Evolutionary conservation across 2,113 vertebrate genomes (phyloP).

Genomic region (Fulmarus glacialis): DNA sequence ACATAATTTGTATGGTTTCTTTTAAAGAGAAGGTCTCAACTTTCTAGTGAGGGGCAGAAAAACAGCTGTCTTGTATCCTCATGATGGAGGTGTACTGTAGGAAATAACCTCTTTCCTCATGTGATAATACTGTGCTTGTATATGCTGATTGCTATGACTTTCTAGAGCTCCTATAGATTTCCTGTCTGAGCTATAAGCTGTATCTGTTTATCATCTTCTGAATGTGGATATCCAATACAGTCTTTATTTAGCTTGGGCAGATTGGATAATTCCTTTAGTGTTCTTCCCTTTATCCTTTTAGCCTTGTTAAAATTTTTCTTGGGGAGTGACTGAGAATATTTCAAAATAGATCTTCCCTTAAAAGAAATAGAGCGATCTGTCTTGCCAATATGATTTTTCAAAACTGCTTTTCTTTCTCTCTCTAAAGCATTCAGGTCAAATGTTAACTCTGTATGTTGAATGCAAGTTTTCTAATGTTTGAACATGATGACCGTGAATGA

Average conservation of each 20-base stretch:
- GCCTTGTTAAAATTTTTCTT: background rate
- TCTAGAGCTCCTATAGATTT: background rate
- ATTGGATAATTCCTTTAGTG: background rate
- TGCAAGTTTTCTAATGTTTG: conserved; percentile 32
- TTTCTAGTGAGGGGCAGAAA: background rate
- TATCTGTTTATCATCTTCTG: background rate
- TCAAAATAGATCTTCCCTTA: background rate
- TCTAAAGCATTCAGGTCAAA: conserved; percentile 34
- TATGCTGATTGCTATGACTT: background rate
- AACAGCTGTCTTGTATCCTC: background rate
- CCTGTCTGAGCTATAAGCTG: background rate
- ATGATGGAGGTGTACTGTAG: background rate
- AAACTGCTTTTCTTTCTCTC: background rate
- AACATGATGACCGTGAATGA: conserved; percentile 31
- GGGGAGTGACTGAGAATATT: background rate
- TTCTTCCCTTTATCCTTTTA: conserved; percentile 3
- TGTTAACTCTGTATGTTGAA: conserved; percentile 44
- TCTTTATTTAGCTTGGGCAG: background rate
- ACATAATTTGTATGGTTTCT: background rate
- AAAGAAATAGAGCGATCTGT: background rate
- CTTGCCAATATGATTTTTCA: conserved; percentile 31
- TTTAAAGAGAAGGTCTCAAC: background rate
- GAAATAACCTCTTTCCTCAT: background rate
- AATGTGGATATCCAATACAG: background rate
- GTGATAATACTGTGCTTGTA: background rate